These are phyloP conservation scores for Pandemis cinnamomeana DNA, from an alignment of 2,888 invertebrate genomes.

Conservation along the genomic window DNA sequence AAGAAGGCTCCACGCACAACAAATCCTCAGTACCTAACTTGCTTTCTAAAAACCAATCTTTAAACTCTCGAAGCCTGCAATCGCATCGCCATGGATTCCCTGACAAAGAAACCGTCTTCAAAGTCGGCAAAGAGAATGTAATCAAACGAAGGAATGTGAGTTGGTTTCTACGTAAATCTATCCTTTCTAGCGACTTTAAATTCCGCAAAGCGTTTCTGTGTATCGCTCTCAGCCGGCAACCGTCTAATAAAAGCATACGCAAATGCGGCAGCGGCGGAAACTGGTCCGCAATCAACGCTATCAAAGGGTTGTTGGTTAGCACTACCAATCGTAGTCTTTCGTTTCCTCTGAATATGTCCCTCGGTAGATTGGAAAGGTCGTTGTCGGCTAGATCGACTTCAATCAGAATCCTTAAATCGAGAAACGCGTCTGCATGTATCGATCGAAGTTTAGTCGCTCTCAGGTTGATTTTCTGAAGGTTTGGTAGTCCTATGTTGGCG, in stretches of 20 bases:
- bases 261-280: constrained; percentile 93
- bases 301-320: constrained; percentile 92
- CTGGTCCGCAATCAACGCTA: constrained; percentile 88
- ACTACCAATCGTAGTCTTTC: constrained; percentile 91
- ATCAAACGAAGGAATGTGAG: constrained; percentile 86
- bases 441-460: constrained; percentile 90
- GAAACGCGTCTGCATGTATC: constrained; percentile 93
- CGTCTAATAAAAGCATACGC: constrained; percentile 91
- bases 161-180: constrained; percentile 92
- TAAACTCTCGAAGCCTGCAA: constrained; percentile 92
- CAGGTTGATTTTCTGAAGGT: constrained; percentile 93
- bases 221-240: constrained; percentile 90
- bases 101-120: constrained; percentile 92
- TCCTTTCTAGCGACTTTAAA: constrained; percentile 88
- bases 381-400: constrained; percentile 95
- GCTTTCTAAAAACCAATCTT: constrained; percentile 92
- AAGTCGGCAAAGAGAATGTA: constrained; percentile 87
- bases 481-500: constrained; percentile 90
- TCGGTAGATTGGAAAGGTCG: constrained; percentile 89
- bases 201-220: constrained; percentile 91
- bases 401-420: constrained; percentile 92
- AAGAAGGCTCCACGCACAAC: constrained; percentile 88
- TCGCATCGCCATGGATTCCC: constrained; percentile 97
- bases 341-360: constrained; percentile 93
- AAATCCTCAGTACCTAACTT: constrained; percentile 91